phyloP scores from a whole-genome alignment of 2,888 invertebrate species.

The Clivina fossor region DNA sequence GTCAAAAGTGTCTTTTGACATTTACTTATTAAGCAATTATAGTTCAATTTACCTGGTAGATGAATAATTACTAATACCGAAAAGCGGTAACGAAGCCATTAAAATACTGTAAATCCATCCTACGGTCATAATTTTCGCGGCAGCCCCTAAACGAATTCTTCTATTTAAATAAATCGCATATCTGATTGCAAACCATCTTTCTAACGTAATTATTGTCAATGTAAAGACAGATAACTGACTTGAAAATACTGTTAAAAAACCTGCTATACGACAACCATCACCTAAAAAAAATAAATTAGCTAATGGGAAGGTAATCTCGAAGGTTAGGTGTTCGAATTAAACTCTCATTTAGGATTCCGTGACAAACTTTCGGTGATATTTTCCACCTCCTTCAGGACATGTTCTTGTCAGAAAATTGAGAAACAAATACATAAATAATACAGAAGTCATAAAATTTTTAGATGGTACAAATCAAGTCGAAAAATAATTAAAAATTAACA shows the following conservation, averaged over 20 bases:
- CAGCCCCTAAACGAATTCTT: conserved; percentile 71
- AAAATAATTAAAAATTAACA: no score
- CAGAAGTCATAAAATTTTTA: no score
- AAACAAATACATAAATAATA: no score
- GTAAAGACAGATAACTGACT: conserved; percentile 87
- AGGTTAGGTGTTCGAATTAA: no score
- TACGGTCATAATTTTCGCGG: conserved; percentile 72
- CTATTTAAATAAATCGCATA: conserved; percentile 82
- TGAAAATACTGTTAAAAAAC: conserved; percentile 85
- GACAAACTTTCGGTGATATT: no score
- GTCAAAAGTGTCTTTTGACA: background rate
- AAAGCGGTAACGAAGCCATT: conserved; percentile 77
- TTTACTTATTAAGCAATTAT: conserved; percentile 2
- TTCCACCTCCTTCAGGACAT: no score
- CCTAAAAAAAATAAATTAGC: conserved; percentile 57
- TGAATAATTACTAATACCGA: conserved; percentile 85
- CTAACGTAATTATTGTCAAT: conserved; percentile 81
- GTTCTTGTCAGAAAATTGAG: no score
- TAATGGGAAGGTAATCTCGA: no score
- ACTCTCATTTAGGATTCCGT: no score
- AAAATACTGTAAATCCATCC: conserved; percentile 79
- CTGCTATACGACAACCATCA: conserved; percentile 80
- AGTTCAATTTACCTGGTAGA: conserved; percentile 71
- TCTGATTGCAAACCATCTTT: conserved; percentile 82
- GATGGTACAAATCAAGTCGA: no score